phyloP scores from a whole-genome alignment of 2,113 vertebrate species.

The Brachirus orientalis region DNA sequence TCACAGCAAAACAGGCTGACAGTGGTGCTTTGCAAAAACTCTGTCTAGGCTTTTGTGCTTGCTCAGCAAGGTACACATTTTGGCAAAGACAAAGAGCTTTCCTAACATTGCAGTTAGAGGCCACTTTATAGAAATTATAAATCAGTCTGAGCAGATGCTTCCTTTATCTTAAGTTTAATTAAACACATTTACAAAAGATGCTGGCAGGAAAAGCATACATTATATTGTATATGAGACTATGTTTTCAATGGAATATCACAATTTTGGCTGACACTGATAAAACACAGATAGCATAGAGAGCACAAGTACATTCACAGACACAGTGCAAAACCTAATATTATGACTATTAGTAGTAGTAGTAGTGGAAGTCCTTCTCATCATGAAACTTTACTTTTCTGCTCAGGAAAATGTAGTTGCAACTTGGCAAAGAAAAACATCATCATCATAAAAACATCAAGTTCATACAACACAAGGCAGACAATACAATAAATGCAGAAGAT shows the following conservation, averaged over 20 bases:
- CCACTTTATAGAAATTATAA: slow-evolving; percentile 24
- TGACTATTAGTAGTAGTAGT: no score
- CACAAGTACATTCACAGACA: slow-evolving; percentile 8
- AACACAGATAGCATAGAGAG: no score
- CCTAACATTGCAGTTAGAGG: slow-evolving; percentile 12
- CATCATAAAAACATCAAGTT: no score
- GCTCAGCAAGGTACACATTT: slow-evolving; percentile 22
- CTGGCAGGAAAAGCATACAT: not conserved
- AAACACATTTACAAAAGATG: slow-evolving; percentile 10
- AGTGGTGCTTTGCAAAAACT: slow-evolving; percentile 24
- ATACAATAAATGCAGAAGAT: no score
- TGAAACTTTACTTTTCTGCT: no score
- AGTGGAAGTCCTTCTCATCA: no score
- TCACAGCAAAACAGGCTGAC: slow-evolving; percentile 45
- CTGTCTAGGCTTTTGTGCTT: slow-evolving; percentile 31
- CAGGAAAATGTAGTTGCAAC: no score
- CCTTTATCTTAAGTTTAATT: slow-evolving; percentile 18
- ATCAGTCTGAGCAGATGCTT: slow-evolving; percentile 29
- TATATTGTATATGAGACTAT: not conserved
- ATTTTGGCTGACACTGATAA: no score
- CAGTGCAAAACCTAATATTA: not conserved
- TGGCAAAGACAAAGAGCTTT: slow-evolving; percentile 35
- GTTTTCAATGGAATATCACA: not conserved
- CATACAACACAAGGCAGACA: no score
- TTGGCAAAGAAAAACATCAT: no score